Evolutionary conservation across 2,113 vertebrate genomes (phyloP).

Genomic region (Mugil cephalus): DNA sequence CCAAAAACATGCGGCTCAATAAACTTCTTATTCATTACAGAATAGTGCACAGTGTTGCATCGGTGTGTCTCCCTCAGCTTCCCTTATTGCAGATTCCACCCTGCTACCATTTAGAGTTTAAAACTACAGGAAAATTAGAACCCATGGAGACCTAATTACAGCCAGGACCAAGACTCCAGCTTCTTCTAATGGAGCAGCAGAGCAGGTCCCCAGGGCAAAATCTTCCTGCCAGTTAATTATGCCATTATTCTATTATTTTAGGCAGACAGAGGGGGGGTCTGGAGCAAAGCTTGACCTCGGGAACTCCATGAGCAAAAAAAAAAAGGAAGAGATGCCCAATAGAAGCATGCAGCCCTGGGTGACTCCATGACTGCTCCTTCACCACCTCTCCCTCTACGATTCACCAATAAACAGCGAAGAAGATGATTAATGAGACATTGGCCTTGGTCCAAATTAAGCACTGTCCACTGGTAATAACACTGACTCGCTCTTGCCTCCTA

Average conservation of each 20-base stretch:
- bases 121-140: conserved; percentile 79
- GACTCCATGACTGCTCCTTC: conserved; percentile 48
- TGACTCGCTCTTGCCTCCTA: conserved; percentile 45
- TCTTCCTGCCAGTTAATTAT: conserved; percentile 80
- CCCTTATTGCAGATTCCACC: conserved; percentile 22
- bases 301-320: conserved; percentile 53
- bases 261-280: conserved; percentile 54
- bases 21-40: conserved; percentile 9
- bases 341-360: conserved; percentile 35
- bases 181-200: conserved; percentile 64
- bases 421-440: conserved; percentile 67
- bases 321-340: conserved; percentile 56
- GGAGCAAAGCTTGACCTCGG: conserved; percentile 66
- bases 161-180: conserved; percentile 57
- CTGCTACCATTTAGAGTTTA: conserved; percentile 58
- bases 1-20: conserved; percentile 13
- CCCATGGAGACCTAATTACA: conserved; percentile 82
- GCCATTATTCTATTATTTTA: conserved; percentile 82
- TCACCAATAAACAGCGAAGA: conserved; percentile 59
- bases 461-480: conserved; percentile 47
- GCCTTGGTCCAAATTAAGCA: conserved; percentile 62
- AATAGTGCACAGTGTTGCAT: background rate
- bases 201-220: conserved; percentile 65
- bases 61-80: conserved; percentile 1
- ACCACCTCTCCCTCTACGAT: conserved; percentile 17